phyloP scores from a whole-genome alignment of 2,888 invertebrate species.

The Zelleria hepariella region DNA sequence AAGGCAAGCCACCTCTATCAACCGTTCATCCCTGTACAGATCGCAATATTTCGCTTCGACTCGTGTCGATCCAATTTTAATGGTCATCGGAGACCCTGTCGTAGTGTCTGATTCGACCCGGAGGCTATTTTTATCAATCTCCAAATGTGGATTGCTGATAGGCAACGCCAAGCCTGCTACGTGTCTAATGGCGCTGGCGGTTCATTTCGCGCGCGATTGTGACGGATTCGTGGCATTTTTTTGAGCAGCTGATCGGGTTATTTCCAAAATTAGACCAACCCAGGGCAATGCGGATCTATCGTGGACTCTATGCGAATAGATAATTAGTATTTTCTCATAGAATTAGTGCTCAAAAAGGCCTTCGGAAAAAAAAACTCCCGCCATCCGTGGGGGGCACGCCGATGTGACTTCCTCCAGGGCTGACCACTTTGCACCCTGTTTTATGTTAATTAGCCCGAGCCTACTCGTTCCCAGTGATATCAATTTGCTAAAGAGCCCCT shows the following conservation, averaged over 20 bases:
- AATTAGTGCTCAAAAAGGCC: constrained; percentile 5
- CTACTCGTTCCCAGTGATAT: neutral
- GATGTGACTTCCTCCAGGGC: constrained; percentile 32
- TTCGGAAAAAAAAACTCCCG: constrained; percentile 56
- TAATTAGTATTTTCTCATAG: neutral
- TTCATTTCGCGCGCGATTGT: constrained; percentile 72
- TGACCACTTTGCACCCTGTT: constrained; percentile 26
- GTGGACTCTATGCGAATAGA: constrained; percentile 28
- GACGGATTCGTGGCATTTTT: constrained; percentile 71
- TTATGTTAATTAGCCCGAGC: constrained; percentile 3
- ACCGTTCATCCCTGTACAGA: constrained; percentile 29
- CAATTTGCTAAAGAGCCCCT: constrained; percentile 13
- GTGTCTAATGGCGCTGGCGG: constrained; percentile 73
- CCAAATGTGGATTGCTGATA: constrained; percentile 60
- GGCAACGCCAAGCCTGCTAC: constrained; percentile 68
- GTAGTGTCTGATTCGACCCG: constrained; percentile 29
- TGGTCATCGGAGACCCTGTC: constrained; percentile 30
- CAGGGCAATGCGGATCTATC: constrained; percentile 30
- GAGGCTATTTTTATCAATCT: constrained; percentile 68
- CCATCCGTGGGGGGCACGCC: constrained; percentile 70
- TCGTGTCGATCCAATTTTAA: constrained; percentile 25
- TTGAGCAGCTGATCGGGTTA: constrained; percentile 53
- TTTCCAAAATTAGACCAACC: constrained; percentile 30
- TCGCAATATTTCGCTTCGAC: constrained; percentile 24
- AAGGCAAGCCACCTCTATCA: constrained; percentile 57